phyloP scores from a whole-genome alignment of 2,113 vertebrate genomes.

The Syngnathus typhle region DNA sequence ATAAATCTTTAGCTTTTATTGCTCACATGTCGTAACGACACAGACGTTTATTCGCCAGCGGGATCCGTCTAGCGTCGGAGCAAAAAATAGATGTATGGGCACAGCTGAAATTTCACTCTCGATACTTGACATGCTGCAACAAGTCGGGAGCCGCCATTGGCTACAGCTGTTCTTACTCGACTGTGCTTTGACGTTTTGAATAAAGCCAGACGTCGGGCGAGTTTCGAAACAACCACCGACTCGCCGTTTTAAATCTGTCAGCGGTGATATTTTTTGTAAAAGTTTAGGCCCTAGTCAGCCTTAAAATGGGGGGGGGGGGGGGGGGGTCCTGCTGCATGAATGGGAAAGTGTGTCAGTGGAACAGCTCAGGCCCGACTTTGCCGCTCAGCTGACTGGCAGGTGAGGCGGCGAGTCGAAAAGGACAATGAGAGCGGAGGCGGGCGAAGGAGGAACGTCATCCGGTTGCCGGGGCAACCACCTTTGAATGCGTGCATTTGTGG shows the following conservation, averaged over 20 bases:
- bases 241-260: constrained; percentile 6
- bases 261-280: constrained; percentile 10
- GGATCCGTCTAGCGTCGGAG: constrained; percentile 23
- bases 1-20: constrained; percentile 7
- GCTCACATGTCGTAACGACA: constrained; percentile 19
- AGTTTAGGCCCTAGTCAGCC: constrained; percentile 26
- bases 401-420: constrained; percentile 43
- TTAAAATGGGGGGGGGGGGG: constrained; percentile 41
- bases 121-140: constrained; percentile 64
- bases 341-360: constrained; percentile 75
- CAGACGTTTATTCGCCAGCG: constrained; percentile 35
- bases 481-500: constrained; percentile 69
- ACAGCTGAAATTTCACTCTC: constrained; percentile 66
- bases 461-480: constrained; percentile 67
- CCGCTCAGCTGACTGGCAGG: constrained; percentile 57
- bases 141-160: constrained; percentile 55
- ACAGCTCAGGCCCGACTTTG: constrained; percentile 54
- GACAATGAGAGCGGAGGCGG: constrained; percentile 38
- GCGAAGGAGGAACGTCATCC: constrained; percentile 31
- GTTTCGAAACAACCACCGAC: constrained; percentile 13
- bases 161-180: constrained; percentile 8
- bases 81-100: constrained; percentile 73
- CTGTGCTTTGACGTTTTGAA: constrained; percentile 29
- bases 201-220: constrained; percentile 41
- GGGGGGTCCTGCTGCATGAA: constrained; percentile 25